Evolutionary conservation across 1,140 invertebrate species (phyloP).

Genomic region (Cherax destructor): DNA sequence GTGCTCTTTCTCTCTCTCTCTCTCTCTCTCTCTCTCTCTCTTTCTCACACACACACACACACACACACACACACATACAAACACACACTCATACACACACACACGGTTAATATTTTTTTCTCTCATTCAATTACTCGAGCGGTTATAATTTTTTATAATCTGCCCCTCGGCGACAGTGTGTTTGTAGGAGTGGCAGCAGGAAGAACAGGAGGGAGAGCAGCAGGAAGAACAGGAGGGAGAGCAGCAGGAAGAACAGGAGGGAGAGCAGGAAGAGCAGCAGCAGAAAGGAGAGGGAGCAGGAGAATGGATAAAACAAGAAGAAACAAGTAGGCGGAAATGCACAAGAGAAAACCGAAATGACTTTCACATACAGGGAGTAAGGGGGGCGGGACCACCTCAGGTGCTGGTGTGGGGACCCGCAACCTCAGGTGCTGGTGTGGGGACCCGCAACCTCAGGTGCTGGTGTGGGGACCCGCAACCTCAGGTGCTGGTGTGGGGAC

Average conservation of each 20-base stretch:
- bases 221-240: neutral
- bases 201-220: neutral
- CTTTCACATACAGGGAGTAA: neutral
- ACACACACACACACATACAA: no score
- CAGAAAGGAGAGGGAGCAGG: neutral
- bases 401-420: no score
- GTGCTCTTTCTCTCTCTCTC: no score
- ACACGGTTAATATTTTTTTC: neutral
- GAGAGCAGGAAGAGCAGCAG: neutral
- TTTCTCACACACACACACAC: no score
- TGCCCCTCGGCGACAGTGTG: conserved; percentile 22
- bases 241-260: neutral
- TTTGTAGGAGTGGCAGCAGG: neutral
- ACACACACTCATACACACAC: no score
- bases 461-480: no score
- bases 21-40: no score
- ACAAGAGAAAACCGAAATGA: neutral
- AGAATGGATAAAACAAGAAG: neutral
- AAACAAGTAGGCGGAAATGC: neutral
- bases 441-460: no score
- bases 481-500: no score
- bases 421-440: no score
- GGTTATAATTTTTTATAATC: conserved; percentile 47
- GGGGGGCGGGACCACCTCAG: neutral
- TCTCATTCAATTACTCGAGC: conserved; percentile 35